A percentile compares a stretch with the other conserved stretches of the same genome.
These are phyloP conservation scores for Cantharis flavilabris DNA, from an alignment of 2,888 invertebrate genomes.

Conservation along the genomic window DNA sequence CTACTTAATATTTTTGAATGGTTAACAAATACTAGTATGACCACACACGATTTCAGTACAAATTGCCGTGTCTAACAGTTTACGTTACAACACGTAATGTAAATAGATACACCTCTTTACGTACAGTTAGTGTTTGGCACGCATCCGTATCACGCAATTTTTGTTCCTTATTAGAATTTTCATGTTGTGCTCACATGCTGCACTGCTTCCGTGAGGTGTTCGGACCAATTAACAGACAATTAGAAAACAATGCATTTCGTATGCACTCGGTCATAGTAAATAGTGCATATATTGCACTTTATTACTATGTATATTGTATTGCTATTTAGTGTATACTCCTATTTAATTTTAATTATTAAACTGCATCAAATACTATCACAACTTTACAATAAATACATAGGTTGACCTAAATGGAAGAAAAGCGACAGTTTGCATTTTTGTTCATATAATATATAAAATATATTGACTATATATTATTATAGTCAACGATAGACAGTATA, in stretches of 20 bases:
- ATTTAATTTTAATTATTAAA: constrained; percentile 21
- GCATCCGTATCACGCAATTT: constrained; percentile 42
- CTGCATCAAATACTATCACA: neutral
- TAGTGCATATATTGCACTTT: constrained; percentile 35
- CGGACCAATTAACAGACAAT: constrained; percentile 42
- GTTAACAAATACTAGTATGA: constrained; percentile 1
- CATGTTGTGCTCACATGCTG: constrained; percentile 38
- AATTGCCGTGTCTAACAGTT: constrained; percentile 37
- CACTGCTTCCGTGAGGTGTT: constrained; percentile 40
- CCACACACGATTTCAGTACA: constrained; percentile 36
- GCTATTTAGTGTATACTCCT: constrained; percentile 18
- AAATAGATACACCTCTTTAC: constrained; percentile 42
- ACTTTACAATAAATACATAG: neutral
- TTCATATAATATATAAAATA: no score
- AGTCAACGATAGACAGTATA: no score
- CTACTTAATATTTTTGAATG: neutral
- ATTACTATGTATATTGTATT: constrained; percentile 15
- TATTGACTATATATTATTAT: no score
- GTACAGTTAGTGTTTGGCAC: constrained; percentile 38
- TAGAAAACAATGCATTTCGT: constrained; percentile 41
- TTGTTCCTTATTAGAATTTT: constrained; percentile 39
- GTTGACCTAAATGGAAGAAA: no score
- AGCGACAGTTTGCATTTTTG: no score
- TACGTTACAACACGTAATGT: constrained; percentile 42
- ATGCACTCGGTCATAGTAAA: constrained; percentile 35